Percentiles rank a stretch among this genome's conserved stretches.
phyloP scores from a whole-genome alignment of 2,888 invertebrate genomes.

The Agonopterix subpropinquella region DNA sequence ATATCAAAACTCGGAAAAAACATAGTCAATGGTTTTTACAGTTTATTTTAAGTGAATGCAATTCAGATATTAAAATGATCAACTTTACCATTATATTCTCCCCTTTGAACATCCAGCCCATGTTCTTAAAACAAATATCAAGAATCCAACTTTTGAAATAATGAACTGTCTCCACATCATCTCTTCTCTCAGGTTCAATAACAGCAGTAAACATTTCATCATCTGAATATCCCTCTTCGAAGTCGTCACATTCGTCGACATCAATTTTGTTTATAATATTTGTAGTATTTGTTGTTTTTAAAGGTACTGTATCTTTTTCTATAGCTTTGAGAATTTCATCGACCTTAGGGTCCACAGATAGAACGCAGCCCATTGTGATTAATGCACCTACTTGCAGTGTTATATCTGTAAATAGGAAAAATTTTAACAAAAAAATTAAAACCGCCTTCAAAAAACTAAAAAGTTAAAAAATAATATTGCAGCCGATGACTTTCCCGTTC shows the following conservation, averaged over 20 bases:
- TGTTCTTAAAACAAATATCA: conserved; percentile 76
- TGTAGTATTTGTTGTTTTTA: conserved; percentile 24
- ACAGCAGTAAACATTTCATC: conserved; percentile 53
- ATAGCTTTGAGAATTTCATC: conserved; percentile 78
- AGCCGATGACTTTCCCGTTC: too few relatives aligned
- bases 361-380: conserved; percentile 82
- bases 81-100: conserved; percentile 39
- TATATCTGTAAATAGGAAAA: conserved; percentile 70
- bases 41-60: background rate
- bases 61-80: background rate
- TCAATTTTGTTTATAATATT: conserved; percentile 26
- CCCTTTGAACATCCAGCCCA: conserved; percentile 58
- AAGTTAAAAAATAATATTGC: too few relatives aligned
- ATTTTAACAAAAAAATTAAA: too few relatives aligned
- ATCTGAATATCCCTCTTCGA: conserved; percentile 65
- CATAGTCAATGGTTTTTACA: background rate
- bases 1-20: background rate
- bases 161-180: conserved; percentile 28
- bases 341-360: conserved; percentile 79
- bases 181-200: conserved; percentile 14
- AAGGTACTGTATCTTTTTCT: conserved; percentile 50
- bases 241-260: conserved; percentile 52
- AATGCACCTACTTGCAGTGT: conserved; percentile 83
- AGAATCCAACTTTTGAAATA: conserved; percentile 77
- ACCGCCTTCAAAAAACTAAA: too few relatives aligned